These are phyloP conservation scores for Nephrotoma appendiculata DNA, from an alignment of 2,888 invertebrate species.

Conservation along the genomic window DNA sequence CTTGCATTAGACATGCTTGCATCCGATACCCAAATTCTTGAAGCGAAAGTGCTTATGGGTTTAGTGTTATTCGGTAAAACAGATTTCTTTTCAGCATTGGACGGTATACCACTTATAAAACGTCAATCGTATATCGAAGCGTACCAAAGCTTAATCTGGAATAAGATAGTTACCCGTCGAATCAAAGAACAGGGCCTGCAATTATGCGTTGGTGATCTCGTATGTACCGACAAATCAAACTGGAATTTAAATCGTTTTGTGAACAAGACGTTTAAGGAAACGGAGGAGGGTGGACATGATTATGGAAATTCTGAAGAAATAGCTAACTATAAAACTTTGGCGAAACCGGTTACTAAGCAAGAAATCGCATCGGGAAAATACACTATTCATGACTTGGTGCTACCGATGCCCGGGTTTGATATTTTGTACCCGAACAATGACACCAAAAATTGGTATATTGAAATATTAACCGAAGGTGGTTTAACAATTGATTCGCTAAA, in stretches of 20 bases:
- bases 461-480: constrained; percentile 54
- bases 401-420: constrained; percentile 77
- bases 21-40: constrained; percentile 37
- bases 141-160: constrained; percentile 92
- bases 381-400: constrained; percentile 57
- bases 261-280: constrained; percentile 11
- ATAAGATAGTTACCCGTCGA: constrained; percentile 63
- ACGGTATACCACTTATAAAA: constrained; percentile 60
- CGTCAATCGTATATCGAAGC: constrained; percentile 84
- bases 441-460: constrained; percentile 55
- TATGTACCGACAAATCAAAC: constrained; percentile 27
- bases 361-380: constrained; percentile 49
- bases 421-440: constrained; percentile 67
- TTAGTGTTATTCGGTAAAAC: constrained; percentile 38
- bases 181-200: constrained; percentile 51
- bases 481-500: constrained; percentile 51
- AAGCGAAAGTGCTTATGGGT: constrained; percentile 53
- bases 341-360: constrained; percentile 47
- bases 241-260: neutral
- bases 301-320: constrained; percentile 8
- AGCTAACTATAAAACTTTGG: constrained; percentile 21
- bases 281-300: constrained; percentile 9
- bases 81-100: constrained; percentile 47
- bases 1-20: constrained; percentile 39
- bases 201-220: constrained; percentile 66